These are phyloP conservation scores for Phalloptychus januarius DNA, from an alignment of 2,797 vertebrate genomes.

Conservation along the genomic window DNA sequence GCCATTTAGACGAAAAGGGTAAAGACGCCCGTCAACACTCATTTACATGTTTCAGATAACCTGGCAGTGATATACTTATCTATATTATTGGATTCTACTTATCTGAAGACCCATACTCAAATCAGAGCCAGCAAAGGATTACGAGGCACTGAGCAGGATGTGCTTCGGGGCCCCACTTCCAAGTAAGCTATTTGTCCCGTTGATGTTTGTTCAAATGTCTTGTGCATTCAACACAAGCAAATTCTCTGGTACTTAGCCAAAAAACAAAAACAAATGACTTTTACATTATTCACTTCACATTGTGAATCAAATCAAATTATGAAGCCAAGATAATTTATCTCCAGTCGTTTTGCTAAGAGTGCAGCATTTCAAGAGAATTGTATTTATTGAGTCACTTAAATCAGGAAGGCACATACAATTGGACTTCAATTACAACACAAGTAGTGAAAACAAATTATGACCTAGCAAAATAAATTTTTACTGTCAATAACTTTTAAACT, in stretches of 20 bases:
- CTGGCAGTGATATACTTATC: conserved; percentile 36
- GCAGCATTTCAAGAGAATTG: neutral
- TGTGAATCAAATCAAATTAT: neutral
- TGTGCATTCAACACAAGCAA: neutral
- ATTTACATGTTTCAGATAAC: conserved; percentile 63
- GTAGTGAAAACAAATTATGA: neutral
- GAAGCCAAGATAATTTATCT: neutral
- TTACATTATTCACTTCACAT: neutral
- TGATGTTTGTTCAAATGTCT: neutral
- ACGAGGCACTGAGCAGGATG: neutral
- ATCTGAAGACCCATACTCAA: neutral
- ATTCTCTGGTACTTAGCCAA: neutral
- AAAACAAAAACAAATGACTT: neutral
- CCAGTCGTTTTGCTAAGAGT: neutral
- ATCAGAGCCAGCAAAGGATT: neutral
- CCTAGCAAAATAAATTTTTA: neutral
- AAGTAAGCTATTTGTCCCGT: neutral
- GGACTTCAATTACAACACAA: neutral
- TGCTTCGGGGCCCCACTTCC: neutral
- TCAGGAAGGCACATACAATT: neutral
- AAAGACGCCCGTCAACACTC: conserved; percentile 71
- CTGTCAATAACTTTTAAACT: neutral
- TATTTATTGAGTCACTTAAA: neutral
- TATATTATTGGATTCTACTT: conserved; percentile 19
- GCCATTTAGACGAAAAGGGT: conserved; percentile 75